phyloP scores from a whole-genome alignment of 2,113 vertebrate species.

The Oxygymnocypris stewartii region DNA sequence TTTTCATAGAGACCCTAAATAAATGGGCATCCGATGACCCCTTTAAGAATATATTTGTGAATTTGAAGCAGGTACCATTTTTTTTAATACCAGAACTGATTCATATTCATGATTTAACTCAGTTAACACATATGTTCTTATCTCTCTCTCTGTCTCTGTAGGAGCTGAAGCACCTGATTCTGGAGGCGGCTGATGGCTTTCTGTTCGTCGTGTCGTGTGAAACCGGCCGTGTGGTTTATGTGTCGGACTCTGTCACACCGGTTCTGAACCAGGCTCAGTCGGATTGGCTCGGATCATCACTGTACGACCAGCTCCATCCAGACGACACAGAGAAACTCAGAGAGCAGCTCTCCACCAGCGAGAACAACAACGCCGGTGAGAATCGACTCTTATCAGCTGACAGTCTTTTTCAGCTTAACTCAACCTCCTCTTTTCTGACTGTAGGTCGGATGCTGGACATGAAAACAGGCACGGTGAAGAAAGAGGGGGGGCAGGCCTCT shows the following conservation, averaged over 20 bases:
- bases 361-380: conserved; percentile 87
- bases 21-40: too few species aligned
- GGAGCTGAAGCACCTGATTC: conserved; percentile 95
- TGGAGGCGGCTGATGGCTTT: conserved; percentile 95
- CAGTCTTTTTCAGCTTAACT: neutral
- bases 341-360: conserved; percentile 92
- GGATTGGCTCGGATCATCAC: conserved; percentile 91
- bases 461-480: conserved; percentile 97
- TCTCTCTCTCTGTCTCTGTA: conserved; percentile 58
- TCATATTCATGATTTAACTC: too few species aligned
- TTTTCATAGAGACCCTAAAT: too few species aligned
- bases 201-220: conserved; percentile 97
- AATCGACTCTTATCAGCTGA: neutral
- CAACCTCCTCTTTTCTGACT: neutral
- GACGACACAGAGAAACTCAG: conserved; percentile 93
- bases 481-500: conserved; percentile 92
- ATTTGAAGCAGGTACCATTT: too few species aligned
- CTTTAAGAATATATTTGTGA: too few species aligned
- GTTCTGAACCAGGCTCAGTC: conserved; percentile 93
- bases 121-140: neutral
- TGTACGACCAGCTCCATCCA: conserved; percentile 95
- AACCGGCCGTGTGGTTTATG: conserved; percentile 89
- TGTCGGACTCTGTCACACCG: conserved; percentile 91
- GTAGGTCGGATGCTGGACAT: conserved; percentile 92
- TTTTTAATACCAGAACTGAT: too few species aligned